Base-by-base conservation (phyloP, 2,113 vertebrate genomes). In the Clarias macrocephalus region DNA sequence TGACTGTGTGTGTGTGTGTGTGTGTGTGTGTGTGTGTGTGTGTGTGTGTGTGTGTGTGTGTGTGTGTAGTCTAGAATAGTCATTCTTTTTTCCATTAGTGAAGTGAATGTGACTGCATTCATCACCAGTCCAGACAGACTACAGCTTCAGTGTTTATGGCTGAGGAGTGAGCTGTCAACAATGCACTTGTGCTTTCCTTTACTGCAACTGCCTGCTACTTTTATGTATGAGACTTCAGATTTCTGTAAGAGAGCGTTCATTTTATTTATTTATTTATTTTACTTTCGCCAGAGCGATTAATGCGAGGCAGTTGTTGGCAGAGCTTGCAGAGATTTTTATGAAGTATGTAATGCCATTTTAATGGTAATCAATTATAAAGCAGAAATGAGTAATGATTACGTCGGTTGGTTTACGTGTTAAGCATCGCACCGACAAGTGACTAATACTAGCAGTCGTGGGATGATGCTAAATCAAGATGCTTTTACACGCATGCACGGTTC, bases 31-130 rank as follows among this genome's bases (percentile, higher is more conserved):
- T 84, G 82, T 76, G 76, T 87, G 84, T 83, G 23, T 59, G 19
- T 86, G 60, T 86, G 33, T 86, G 73, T 84, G 72, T 84, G 82
- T 85, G 75, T 85, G 63, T 76, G 82, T 82, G 73, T 52, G 48
- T 66, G 76, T 76, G 84, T 80, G 66, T 30, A 37, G 85, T 76
- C 54, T 75, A 72, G 88, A 89, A 90, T 83, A 86, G 85, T 87
- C 85, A 89, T 80, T 86, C 87, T 85, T 89, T 85, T 90, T 88
- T 91, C 84, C 88, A 91, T 91, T 89, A 89, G 86, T 88, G 86
- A 88, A 89, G 88, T 88, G 81, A 84, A 88, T 87, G 80, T 83
- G 90, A 88, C 83, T 82, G 73, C 88, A 90, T 85, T 82, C 25
- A 85, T 88, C 82, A 82, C 88, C 28, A 79, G 65, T 62, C 52